Evolutionary conservation across 2,797 vertebrate genomes (phyloP).

Genomic region (Florisuga fusca): DNA sequence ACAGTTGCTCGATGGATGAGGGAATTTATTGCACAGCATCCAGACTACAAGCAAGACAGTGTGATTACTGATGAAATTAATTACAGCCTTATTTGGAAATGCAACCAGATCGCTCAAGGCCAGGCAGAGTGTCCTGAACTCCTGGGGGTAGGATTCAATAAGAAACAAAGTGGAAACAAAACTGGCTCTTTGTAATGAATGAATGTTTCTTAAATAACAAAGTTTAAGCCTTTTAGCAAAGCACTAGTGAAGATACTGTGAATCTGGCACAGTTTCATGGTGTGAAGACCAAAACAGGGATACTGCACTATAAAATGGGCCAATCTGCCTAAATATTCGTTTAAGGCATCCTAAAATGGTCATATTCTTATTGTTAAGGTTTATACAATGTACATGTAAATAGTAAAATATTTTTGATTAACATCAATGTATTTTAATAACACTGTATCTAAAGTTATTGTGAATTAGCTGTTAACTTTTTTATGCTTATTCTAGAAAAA

Average conservation of each 20-base stretch:
- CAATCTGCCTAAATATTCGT: slow-evolving; percentile 56
- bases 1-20: slow-evolving; percentile 98
- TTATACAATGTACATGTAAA: slow-evolving; percentile 89
- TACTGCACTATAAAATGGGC: slow-evolving; percentile 69
- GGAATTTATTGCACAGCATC: slow-evolving; percentile 91
- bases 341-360: slow-evolving; percentile 75
- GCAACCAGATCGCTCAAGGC: slow-evolving; percentile 90
- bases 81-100: slow-evolving; percentile 91
- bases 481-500: slow-evolving; percentile 76
- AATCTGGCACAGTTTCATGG: slow-evolving; percentile 68
- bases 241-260: slow-evolving; percentile 37
- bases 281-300: slow-evolving; percentile 82
- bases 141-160: slow-evolving; percentile 88
- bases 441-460: slow-evolving; percentile 78
- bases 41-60: slow-evolving; percentile 95
- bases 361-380: slow-evolving; percentile 78
- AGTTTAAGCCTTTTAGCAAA: slow-evolving; percentile 7
- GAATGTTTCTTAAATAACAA: slow-evolving; percentile 8
- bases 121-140: slow-evolving; percentile 91
- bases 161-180: slow-evolving; percentile 83
- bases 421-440: slow-evolving; percentile 94
- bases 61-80: slow-evolving; percentile 94
- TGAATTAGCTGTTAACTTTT: slow-evolving; percentile 81
- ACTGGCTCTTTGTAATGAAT: slow-evolving; percentile 59
- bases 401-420: slow-evolving; percentile 95